Evolutionary conservation across 2,113 vertebrate species (phyloP).

Genomic region (Chloebia gouldiae): DNA sequence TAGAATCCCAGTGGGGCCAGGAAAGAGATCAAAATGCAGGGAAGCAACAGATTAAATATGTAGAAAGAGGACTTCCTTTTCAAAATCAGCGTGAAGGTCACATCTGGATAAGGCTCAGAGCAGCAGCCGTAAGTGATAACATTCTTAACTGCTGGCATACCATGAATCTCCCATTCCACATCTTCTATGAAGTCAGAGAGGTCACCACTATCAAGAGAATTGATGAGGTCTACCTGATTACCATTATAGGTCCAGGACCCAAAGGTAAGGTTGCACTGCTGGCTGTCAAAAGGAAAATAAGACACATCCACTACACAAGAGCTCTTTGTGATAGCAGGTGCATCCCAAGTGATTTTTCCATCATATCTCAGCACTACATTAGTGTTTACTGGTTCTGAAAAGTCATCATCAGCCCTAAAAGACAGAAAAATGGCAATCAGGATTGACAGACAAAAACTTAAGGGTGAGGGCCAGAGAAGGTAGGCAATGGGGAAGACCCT

Average conservation of each 20-base stretch:
- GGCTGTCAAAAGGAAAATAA: slow-evolving; percentile 95
- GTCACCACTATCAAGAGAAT: slow-evolving; percentile 88
- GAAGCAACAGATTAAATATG: slow-evolving; percentile 94
- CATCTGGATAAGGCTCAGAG: slow-evolving; percentile 95
- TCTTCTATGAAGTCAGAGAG: slow-evolving; percentile 96
- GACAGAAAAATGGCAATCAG: not conserved
- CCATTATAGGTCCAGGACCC: slow-evolving; percentile 99
- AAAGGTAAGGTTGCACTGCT: slow-evolving; percentile 95
- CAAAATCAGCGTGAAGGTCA: slow-evolving; percentile 92
- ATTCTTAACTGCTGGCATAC: slow-evolving; percentile 92
- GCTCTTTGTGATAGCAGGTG: slow-evolving; percentile 96
- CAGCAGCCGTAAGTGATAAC: slow-evolving; percentile 96
- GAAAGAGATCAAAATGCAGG: slow-evolving; percentile 96
- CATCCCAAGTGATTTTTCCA: slow-evolving; percentile 94
- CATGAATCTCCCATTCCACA: slow-evolving; percentile 96
- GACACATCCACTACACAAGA: slow-evolving; percentile 94
- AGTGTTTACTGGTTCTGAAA: slow-evolving; percentile 86
- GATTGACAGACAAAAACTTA: not conserved
- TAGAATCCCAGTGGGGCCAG: slow-evolving; percentile 95
- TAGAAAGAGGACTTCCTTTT: slow-evolving; percentile 96
- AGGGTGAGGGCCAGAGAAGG: not conserved
- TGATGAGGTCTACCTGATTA: slow-evolving; percentile 93
- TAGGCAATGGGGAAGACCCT: not conserved
- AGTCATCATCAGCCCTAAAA: slow-evolving; percentile 90
- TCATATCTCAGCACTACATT: slow-evolving; percentile 93